These are phyloP conservation scores for Monopterus albus DNA, from an alignment of 2,113 vertebrate genomes.

Conservation along the genomic window DNA sequence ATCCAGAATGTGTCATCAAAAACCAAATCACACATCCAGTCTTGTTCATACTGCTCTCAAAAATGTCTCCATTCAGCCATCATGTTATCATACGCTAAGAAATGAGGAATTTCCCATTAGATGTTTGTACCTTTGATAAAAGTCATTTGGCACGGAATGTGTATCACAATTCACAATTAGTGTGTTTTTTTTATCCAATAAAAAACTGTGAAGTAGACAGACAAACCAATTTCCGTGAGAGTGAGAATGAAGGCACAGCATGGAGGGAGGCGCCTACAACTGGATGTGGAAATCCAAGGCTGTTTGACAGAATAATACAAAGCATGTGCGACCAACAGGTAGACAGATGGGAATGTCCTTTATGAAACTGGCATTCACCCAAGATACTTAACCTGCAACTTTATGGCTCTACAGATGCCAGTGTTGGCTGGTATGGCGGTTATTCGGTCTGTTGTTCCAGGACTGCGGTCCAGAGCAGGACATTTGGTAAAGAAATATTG, in stretches of 20 bases:
- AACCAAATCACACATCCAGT: background rate
- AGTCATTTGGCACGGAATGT: background rate
- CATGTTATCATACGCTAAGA: background rate
- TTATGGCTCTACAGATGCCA: slow-evolving; percentile 11
- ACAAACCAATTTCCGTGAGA: background rate
- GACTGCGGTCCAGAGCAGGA: too few relatives aligned
- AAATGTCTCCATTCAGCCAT: background rate
- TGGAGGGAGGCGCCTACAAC: background rate
- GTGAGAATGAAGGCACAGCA: background rate
- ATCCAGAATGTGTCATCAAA: background rate
- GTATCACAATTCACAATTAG: too few relatives aligned
- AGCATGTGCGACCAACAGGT: slow-evolving; percentile 11
- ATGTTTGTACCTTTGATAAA: background rate
- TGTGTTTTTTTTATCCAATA: background rate
- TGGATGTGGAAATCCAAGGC: background rate
- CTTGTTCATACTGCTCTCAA: background rate
- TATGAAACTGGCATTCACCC: slow-evolving; percentile 18
- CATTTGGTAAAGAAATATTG: too few relatives aligned
- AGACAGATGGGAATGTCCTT: slow-evolving; percentile 23
- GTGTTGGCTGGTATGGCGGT: background rate
- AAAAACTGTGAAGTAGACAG: background rate
- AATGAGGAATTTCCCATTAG: background rate
- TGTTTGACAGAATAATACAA: slow-evolving; percentile 2
- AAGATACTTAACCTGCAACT: background rate
- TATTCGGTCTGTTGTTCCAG: background rate